These are phyloP conservation scores for Sinocyclocheilus maitianheensis DNA, from an alignment of 2,113 vertebrate species.

Conservation along the genomic window DNA sequence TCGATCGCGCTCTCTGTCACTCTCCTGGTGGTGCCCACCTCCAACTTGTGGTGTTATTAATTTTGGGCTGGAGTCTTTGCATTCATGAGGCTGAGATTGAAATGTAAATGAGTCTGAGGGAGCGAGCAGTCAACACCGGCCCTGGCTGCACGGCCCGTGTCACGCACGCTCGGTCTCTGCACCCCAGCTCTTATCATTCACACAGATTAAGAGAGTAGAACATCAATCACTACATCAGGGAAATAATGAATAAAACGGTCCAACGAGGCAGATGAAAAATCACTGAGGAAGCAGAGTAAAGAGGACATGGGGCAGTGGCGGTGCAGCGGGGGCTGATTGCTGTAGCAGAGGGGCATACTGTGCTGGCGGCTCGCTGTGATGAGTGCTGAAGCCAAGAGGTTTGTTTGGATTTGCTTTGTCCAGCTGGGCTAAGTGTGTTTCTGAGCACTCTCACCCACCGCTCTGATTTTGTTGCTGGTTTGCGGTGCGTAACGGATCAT, in stretches of 20 bases:
- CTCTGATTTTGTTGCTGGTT: conserved; percentile 31
- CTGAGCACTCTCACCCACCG: conserved; percentile 17
- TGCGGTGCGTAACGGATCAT: neutral
- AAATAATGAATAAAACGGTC: conserved; percentile 90
- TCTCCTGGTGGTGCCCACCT: conserved; percentile 61
- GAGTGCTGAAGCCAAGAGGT: conserved; percentile 8
- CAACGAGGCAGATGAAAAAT: conserved; percentile 90
- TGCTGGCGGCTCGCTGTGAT: conserved; percentile 16
- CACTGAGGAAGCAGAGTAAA: conserved; percentile 78
- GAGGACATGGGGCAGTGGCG: conserved; percentile 37
- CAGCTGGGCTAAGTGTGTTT: conserved; percentile 27
- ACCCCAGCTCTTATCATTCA: conserved; percentile 79
- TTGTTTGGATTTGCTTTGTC: conserved; percentile 31
- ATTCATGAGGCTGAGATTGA: conserved; percentile 99
- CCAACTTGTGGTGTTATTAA: conserved; percentile 87
- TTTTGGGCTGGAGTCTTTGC: conserved; percentile 89
- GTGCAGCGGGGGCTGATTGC: conserved; percentile 49
- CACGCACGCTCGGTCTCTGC: conserved; percentile 75
- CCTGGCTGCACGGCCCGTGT: conserved; percentile 80
- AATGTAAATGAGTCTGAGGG: conserved; percentile 93
- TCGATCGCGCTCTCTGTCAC: conserved; percentile 56
- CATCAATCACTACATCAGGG: conserved; percentile 91
- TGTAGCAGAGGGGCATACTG: neutral
- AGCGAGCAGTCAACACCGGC: conserved; percentile 85
- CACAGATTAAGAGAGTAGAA: conserved; percentile 84